A percentile compares a stretch with the other conserved stretches of the same genome.
These are phyloP conservation scores for Vesta saturnalis DNA, from an alignment of 2,888 invertebrate species.

Conservation along the genomic window DNA sequence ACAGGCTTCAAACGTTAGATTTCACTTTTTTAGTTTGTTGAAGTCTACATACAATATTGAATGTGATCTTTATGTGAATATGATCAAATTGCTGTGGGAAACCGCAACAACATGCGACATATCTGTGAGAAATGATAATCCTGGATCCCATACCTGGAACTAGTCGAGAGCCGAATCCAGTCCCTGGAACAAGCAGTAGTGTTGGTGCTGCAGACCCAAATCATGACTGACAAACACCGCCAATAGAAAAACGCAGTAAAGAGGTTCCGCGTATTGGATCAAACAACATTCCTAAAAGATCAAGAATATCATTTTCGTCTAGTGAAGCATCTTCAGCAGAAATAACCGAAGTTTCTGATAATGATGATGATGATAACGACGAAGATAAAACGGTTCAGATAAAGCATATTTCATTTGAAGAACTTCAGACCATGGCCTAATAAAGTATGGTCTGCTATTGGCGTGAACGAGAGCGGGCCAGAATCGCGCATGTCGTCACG, in stretches of 20 bases:
- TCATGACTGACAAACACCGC: constrained; percentile 5
- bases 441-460: no score
- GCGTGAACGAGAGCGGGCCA: no score
- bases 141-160: neutral
- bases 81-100: neutral
- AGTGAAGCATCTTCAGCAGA: constrained; percentile 7
- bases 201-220: constrained; percentile 7
- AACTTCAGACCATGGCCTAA: neutral
- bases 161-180: constrained; percentile 9
- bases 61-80: no score
- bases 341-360: constrained; percentile 3
- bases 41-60: no score
- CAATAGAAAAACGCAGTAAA: constrained; percentile 9
- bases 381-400: constrained; percentile 8
- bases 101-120: no score
- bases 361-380: neutral
- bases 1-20: no score
- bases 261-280: neutral
- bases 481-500: no score
- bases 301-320: constrained; percentile 4
- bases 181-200: constrained; percentile 9
- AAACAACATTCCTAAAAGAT: constrained; percentile 3
- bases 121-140: no score
- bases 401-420: constrained; percentile 5
- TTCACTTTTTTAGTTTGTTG: no score